Percentiles rank a stretch among this genome's conserved stretches.
These are phyloP conservation scores for Camponotus fellah DNA, from an alignment of 2,888 invertebrate genomes.

Conservation along the genomic window DNA sequence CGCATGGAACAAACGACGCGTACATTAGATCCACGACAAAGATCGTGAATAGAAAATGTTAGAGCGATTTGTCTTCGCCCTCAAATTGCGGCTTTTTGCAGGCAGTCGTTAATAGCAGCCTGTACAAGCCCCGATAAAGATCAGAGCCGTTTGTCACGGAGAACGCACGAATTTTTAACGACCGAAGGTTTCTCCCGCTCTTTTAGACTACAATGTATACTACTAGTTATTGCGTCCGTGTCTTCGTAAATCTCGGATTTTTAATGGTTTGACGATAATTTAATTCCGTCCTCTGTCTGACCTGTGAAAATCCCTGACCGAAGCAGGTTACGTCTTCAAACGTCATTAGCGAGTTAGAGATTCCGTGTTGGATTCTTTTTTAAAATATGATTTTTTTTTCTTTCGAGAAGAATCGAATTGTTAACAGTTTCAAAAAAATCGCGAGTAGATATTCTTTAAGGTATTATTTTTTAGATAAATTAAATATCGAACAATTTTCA, in stretches of 20 bases:
- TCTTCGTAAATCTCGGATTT: slow-evolving; percentile 32
- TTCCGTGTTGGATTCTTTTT: slow-evolving; percentile 16
- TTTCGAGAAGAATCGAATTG: not conserved
- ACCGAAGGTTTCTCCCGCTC: slow-evolving; percentile 8
- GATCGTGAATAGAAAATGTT: slow-evolving; percentile 67
- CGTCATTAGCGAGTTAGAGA: slow-evolving; percentile 26
- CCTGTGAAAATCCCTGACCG: slow-evolving; percentile 33
- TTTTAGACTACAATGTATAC: not conserved
- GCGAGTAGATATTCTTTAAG: not conserved
- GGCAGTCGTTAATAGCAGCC: slow-evolving; percentile 81
- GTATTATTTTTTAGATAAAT: slow-evolving; percentile 15
- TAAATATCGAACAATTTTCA: not conserved
- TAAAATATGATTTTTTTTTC: not conserved
- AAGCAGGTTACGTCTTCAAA: slow-evolving; percentile 34
- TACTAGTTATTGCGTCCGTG: slow-evolving; percentile 9
- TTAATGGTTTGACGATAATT: slow-evolving; percentile 32
- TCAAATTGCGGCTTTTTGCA: slow-evolving; percentile 81
- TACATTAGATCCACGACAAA: slow-evolving; percentile 69
- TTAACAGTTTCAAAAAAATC: not conserved
- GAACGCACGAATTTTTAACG: slow-evolving; percentile 77
- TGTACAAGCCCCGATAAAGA: slow-evolving; percentile 79
- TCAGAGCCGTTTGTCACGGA: slow-evolving; percentile 77
- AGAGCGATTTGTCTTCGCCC: slow-evolving; percentile 81
- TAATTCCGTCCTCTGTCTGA: slow-evolving; percentile 12
- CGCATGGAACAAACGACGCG: slow-evolving; percentile 66